A percentile compares a stretch with the other conserved stretches of the same genome.
Conservation (phyloP, 2,113 vertebrate species). For the Galeopterus variegatus region DNA sequence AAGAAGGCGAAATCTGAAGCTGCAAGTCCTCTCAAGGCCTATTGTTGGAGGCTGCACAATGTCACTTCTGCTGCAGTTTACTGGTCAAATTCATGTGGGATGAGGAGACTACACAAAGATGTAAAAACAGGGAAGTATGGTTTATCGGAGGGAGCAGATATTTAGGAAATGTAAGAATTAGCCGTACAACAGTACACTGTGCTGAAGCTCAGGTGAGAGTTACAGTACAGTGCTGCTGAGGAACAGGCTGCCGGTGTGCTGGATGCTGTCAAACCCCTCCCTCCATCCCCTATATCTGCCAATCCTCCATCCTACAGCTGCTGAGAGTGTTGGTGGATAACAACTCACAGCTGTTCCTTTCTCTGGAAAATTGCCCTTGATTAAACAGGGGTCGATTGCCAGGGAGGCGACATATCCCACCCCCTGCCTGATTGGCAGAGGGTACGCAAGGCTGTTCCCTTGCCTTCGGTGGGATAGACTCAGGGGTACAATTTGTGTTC, state of each 20-base stretch:
- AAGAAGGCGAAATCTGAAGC: neutral
- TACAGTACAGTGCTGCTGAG: neutral
- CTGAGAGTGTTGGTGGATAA: neutral
- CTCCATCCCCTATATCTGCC: neutral
- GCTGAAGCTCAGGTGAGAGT: neutral
- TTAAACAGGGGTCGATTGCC: neutral
- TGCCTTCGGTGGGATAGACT: neutral
- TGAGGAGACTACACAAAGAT: neutral
- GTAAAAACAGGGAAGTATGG: neutral
- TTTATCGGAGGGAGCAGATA: neutral
- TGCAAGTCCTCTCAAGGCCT: neutral
- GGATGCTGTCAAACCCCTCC: too few relatives aligned
- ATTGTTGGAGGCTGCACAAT: neutral
- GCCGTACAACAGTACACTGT: accelerated
- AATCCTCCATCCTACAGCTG: neutral
- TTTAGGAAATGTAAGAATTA: neutral
- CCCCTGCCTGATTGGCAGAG: neutral
- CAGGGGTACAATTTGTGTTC: neutral
- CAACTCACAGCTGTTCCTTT: neutral
- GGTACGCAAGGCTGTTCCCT: neutral
- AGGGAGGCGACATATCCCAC: neutral
- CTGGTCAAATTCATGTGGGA: neutral
- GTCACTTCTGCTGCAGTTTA: neutral
- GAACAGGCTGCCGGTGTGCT: neutral
- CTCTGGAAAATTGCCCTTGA: neutral